Conservation (phyloP, 2,797 vertebrate genomes). For the Squalus acanthias region DNA sequence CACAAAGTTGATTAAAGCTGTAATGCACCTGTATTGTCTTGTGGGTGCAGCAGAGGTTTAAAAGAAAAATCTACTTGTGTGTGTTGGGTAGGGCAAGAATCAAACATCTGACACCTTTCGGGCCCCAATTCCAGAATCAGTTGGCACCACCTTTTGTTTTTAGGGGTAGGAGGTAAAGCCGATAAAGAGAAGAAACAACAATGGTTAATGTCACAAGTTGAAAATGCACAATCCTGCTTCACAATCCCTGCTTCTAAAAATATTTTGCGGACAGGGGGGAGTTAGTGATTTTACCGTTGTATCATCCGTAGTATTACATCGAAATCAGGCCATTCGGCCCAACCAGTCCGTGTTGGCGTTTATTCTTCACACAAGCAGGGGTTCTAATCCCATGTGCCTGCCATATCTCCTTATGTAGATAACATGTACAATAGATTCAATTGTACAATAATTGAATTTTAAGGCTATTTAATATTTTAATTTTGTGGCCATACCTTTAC, state of each 20-base stretch:
- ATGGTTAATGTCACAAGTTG: not conserved
- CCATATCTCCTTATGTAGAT: not conserved
- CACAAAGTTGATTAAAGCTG: not conserved
- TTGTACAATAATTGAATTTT: not conserved
- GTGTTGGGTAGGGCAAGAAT: not conserved
- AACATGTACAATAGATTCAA: not conserved
- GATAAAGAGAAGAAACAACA: not conserved
- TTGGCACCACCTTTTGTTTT: not conserved
- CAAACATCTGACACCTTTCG: not conserved
- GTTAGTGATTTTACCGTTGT: not conserved
- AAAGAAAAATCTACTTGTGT: not conserved
- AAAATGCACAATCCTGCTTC: not conserved
- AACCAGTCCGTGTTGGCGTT: not conserved
- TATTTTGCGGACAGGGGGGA: not conserved
- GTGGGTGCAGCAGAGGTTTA: not conserved
- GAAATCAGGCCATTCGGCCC: not conserved
- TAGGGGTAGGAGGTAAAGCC: not conserved
- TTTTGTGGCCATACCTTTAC: not conserved
- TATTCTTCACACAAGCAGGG: not conserved
- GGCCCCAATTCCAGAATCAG: not conserved
- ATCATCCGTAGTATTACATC: not conserved
- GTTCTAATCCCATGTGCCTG: not conserved
- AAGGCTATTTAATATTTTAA: not conserved
- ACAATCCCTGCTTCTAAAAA: not conserved
- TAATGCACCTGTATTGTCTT: not conserved